Percentiles rank a stretch among this genome's conserved stretches.
Evolutionary conservation across 2,888 invertebrate species (phyloP).

Genomic region (Dryobota labecula): DNA sequence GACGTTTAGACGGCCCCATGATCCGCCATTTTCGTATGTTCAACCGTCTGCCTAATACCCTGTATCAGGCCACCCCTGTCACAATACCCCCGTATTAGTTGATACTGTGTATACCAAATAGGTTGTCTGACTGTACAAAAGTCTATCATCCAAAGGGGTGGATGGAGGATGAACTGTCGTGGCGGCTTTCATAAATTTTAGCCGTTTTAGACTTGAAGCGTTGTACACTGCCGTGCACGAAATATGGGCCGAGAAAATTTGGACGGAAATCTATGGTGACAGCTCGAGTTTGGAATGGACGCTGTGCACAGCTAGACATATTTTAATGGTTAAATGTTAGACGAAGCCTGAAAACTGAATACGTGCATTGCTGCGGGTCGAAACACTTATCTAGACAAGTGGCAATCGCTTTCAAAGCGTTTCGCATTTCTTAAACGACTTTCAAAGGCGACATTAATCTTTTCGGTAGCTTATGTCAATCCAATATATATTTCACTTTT

Average conservation of each 20-base stretch:
- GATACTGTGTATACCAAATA: conserved; percentile 1
- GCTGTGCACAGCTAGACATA: not conserved
- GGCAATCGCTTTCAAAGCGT: not conserved
- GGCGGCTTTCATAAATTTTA: conserved; percentile 43
- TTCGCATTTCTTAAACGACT: not conserved
- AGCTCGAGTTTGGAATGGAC: conserved; percentile 8
- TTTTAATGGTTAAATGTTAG: conserved; percentile 4
- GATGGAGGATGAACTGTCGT: conserved; percentile 33
- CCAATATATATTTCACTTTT: not conserved
- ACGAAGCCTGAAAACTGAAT: not conserved
- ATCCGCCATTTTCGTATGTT: too few relatives aligned
- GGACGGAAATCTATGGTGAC: conserved; percentile 41
- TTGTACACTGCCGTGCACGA: conserved; percentile 30
- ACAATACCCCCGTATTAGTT: not conserved
- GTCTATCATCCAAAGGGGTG: conserved; percentile 28
- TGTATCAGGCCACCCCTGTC: too few relatives aligned
- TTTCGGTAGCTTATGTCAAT: not conserved
- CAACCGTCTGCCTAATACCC: too few relatives aligned
- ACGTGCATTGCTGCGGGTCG: not conserved
- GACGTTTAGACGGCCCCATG: too few relatives aligned
- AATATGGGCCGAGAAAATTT: conserved; percentile 37
- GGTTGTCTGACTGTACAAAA: conserved; percentile 25
- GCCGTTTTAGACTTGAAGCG: conserved; percentile 15
- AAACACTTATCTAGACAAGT: not conserved
- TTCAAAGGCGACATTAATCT: not conserved